Evolutionary conservation across 2,888 invertebrate species (phyloP).

Genomic region (Iphiclides podalirius): DNA sequence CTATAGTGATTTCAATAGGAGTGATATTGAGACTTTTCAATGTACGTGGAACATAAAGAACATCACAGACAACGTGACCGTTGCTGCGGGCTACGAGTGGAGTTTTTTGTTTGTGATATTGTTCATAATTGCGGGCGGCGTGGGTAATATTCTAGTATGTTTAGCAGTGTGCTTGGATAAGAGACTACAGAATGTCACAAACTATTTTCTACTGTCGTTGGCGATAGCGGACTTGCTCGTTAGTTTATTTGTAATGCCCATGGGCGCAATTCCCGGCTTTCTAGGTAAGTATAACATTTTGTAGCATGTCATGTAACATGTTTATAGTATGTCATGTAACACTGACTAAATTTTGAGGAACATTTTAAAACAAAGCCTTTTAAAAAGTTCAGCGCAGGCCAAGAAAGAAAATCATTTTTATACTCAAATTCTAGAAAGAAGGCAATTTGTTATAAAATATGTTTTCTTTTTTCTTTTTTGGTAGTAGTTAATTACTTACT

Average conservation of each 20-base stretch:
- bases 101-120: constrained; percentile 90
- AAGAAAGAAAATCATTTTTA: no score
- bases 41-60: constrained; percentile 62
- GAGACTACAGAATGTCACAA: constrained; percentile 95
- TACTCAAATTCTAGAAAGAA: no score
- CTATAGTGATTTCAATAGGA: constrained; percentile 37
- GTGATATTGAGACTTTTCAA: constrained; percentile 51
- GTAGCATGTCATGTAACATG: no score
- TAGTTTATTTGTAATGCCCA: constrained; percentile 96
- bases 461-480: no score
- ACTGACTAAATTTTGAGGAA: no score
- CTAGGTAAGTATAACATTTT: constrained; percentile 89
- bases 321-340: no score
- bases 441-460: no score
- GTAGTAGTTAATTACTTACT: no score
- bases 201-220: constrained; percentile 95
- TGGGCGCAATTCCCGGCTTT: constrained; percentile 96
- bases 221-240: constrained; percentile 96
- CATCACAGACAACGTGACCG: constrained; percentile 38
- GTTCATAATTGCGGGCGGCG: constrained; percentile 92
- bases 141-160: constrained; percentile 96
- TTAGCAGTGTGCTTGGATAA: constrained; percentile 95
- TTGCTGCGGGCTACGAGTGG: constrained; percentile 83
- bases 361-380: no score
- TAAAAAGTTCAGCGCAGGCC: no score